These are phyloP conservation scores for Caenorhabditis inopinata DNA, from an alignment of 1,140 invertebrate species.

Conservation along the genomic window DNA sequence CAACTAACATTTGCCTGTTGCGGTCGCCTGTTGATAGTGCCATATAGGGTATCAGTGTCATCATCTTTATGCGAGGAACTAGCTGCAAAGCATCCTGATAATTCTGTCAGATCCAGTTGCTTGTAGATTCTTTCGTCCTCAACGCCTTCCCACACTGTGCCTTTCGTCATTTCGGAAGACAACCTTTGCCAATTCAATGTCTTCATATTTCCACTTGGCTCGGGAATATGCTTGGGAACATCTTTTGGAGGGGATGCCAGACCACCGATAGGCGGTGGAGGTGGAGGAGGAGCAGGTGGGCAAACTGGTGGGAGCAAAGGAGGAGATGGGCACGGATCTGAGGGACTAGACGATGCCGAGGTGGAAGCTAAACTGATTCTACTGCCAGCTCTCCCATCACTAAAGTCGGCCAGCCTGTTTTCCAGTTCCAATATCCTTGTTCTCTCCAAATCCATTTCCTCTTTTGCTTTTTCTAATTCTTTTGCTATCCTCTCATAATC, in stretches of 20 bases:
- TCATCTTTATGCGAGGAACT: conserved; percentile 75
- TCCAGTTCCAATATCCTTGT: conserved; percentile 75
- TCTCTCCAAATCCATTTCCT: conserved; percentile 80
- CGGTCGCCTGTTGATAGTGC: conserved; percentile 55
- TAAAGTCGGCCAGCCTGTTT: conserved; percentile 55
- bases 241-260: neutral
- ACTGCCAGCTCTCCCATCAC: conserved; percentile 25
- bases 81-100: conserved; percentile 85
- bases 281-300: conserved; percentile 69
- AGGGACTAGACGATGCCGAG: conserved; percentile 48
- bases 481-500: conserved; percentile 86
- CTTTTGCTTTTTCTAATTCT: conserved; percentile 75
- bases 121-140: conserved; percentile 89
- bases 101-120: conserved; percentile 82
- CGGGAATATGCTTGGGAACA: conserved; percentile 78
- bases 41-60: conserved; percentile 76
- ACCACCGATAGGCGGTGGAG: conserved; percentile 64
- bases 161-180: conserved; percentile 72
- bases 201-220: conserved; percentile 84
- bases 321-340: conserved; percentile 57
- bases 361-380: neutral
- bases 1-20: conserved; percentile 50
- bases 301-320: conserved; percentile 54
- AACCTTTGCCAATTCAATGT: conserved; percentile 97
- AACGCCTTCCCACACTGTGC: conserved; percentile 89